Evolutionary conservation across 2,113 vertebrate genomes (phyloP).

Genomic region (Indicator maculatus): DNA sequence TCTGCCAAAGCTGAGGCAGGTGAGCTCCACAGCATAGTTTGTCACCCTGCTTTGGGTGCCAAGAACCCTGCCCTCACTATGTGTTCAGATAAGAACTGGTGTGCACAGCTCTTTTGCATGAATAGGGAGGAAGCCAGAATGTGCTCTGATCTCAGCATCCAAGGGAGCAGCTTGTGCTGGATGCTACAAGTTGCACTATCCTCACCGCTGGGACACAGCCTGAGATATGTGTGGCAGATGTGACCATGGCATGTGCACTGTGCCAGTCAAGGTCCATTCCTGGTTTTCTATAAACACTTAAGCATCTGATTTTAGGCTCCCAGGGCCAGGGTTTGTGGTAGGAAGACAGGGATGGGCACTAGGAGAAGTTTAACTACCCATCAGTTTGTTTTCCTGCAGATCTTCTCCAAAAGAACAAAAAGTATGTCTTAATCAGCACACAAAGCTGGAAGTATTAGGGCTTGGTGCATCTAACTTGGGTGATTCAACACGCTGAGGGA

Average conservation of each 20-base stretch:
- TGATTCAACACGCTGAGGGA: not conserved
- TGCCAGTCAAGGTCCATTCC: not conserved
- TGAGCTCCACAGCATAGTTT: not conserved
- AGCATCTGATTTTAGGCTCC: not conserved
- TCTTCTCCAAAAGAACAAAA: not conserved
- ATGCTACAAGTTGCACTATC: not conserved
- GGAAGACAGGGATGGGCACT: too few relatives aligned
- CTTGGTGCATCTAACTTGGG: not conserved
- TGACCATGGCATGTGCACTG: not conserved
- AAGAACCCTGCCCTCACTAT: not conserved
- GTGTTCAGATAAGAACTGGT: fast-evolving
- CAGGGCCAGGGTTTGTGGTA: fast-evolving
- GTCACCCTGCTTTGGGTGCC: not conserved
- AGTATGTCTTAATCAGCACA: not conserved
- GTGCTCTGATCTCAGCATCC: fast-evolving
- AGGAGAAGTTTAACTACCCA: not conserved
- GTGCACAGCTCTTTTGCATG: not conserved
- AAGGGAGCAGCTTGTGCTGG: not conserved
- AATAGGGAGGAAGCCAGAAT: not conserved
- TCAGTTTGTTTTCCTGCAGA: not conserved
- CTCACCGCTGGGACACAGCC: fast-evolving
- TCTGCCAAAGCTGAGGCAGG: not conserved
- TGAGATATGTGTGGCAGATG: not conserved
- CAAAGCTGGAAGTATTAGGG: not conserved
- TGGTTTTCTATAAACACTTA: not conserved